phyloP scores from a whole-genome alignment of 1,140 invertebrate species.

The Trinorchestia longiramus region DNA sequence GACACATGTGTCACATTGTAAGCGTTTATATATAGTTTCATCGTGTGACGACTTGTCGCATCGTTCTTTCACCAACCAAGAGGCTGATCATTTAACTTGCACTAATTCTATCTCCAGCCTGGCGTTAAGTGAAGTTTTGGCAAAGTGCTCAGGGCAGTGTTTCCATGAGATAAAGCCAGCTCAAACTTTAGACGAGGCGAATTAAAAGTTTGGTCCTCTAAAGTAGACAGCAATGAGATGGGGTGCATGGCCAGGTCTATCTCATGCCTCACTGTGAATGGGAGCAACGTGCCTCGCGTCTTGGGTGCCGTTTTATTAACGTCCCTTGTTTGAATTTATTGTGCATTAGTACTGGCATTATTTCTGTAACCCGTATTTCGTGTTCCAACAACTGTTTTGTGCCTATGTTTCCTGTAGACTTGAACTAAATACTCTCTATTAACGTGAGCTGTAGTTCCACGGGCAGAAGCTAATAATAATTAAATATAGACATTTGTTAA shows the following conservation, averaged over 20 bases:
- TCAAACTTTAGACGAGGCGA: constrained; percentile 20
- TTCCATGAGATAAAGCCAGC: constrained; percentile 42
- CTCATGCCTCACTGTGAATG: background rate
- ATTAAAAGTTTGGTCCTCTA: constrained; percentile 48
- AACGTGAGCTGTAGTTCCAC: too few relatives aligned
- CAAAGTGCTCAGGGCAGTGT: constrained; percentile 40
- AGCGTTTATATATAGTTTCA: background rate
- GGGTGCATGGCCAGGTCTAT: background rate
- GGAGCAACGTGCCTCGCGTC: background rate
- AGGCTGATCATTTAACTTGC: background rate
- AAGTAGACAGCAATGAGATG: constrained; percentile 35
- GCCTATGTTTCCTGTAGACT: too few relatives aligned
- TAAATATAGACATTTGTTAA: too few relatives aligned
- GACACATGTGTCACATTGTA: background rate
- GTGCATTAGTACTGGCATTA: too few relatives aligned
- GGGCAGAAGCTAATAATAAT: too few relatives aligned
- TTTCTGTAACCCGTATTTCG: too few relatives aligned
- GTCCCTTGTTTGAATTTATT: too few relatives aligned
- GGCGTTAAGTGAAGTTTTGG: constrained; percentile 40
- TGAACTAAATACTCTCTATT: too few relatives aligned
- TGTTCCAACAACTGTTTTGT: too few relatives aligned
- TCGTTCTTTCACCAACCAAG: background rate
- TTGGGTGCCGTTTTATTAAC: background rate
- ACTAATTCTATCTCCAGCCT: constrained; percentile 15
- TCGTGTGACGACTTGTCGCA: background rate